Base-by-base conservation (phyloP, 1,140 invertebrate species). In the Himalopsyche phryganea region DNA sequence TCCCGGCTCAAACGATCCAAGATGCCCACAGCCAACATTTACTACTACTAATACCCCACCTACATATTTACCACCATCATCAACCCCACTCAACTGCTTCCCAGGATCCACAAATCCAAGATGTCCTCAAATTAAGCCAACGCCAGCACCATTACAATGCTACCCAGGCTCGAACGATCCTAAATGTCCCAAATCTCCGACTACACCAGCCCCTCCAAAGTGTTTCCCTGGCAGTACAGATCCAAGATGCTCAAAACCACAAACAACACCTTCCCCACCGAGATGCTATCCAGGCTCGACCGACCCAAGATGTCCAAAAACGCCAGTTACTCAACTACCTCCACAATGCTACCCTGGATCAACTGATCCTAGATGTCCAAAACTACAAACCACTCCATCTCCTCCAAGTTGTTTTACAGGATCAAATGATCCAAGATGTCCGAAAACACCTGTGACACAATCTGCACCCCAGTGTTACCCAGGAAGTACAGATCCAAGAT, bases 151-250 rank as follows among this genome's bases (percentile, higher is more conserved):
- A 45, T 64, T 65, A 14, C 57, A 57, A n/a, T 75, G 73, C 41
- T 74, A 65, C 50, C 74, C 73, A 4, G 73, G 73, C 3, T 69
- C 65, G 7, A 67, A 36, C 1, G 68, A 76, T 67, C 69, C 71
- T 5, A 65, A 67, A 40, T 73, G 71, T 51, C 68, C 67, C 10
- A 58, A 67, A 48, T 49, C 65, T 20, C 60, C 51, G 0, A 60
- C 69, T 14, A 70, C 68, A 6, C 23, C 23, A 28, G 23, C 58
- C 9, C 38, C 59, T 41, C 67, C 67, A 15, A 50, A 50, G 10
- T 75, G 73, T 40, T 74, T 65, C 52, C 74, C 73, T 2, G 73
- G 72, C 1, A 67, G 63, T 6, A 68, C 19, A 3, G 67, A 76
- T 66, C 68, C 71, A 3, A 64, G 68, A 38, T 73, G 71, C 50